phyloP scores from a whole-genome alignment of 2,797 vertebrate genomes.

The Coranthus polyacanthus region DNA sequence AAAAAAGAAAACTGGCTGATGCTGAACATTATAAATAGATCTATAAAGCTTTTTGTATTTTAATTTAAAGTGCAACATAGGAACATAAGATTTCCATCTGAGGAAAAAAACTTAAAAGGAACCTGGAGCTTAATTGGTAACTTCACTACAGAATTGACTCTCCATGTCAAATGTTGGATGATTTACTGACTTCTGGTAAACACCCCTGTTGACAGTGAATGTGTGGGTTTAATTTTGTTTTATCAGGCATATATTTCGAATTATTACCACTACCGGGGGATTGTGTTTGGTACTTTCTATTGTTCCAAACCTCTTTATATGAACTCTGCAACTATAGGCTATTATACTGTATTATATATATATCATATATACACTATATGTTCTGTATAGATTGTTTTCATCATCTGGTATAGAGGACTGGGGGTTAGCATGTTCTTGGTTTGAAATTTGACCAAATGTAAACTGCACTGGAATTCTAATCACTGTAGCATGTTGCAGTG shows the following conservation, averaged over 20 bases:
- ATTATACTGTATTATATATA: not conserved
- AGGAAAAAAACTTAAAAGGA: slow-evolving; percentile 60
- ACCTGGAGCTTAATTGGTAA: slow-evolving; percentile 69
- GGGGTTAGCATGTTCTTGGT: slow-evolving; percentile 16
- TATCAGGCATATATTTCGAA: slow-evolving; percentile 33
- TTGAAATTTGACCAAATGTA: slow-evolving; percentile 34
- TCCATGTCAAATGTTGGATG: slow-evolving; percentile 54
- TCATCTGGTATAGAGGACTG: not conserved
- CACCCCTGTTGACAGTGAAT: slow-evolving; percentile 50
- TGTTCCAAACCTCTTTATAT: slow-evolving; percentile 27
- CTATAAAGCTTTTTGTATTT: slow-evolving; percentile 69
- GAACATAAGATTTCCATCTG: slow-evolving; percentile 50
- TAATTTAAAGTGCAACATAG: slow-evolving; percentile 77
- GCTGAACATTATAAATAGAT: slow-evolving; percentile 79
- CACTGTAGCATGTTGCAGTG: slow-evolving; percentile 50
- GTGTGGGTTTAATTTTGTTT: slow-evolving; percentile 38
- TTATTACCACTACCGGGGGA: not conserved
- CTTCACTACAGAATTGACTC: slow-evolving; percentile 46
- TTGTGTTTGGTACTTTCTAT: slow-evolving; percentile 21
- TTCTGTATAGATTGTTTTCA: not conserved
- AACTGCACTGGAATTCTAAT: slow-evolving; percentile 68
- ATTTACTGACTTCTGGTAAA: slow-evolving; percentile 62
- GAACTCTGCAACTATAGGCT: slow-evolving; percentile 2
- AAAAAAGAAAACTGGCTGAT: slow-evolving; percentile 46
- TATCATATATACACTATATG: not conserved